Evolutionary conservation across 2,113 vertebrate genomes (phyloP).

Genomic region (Pelodiscus sinensis): DNA sequence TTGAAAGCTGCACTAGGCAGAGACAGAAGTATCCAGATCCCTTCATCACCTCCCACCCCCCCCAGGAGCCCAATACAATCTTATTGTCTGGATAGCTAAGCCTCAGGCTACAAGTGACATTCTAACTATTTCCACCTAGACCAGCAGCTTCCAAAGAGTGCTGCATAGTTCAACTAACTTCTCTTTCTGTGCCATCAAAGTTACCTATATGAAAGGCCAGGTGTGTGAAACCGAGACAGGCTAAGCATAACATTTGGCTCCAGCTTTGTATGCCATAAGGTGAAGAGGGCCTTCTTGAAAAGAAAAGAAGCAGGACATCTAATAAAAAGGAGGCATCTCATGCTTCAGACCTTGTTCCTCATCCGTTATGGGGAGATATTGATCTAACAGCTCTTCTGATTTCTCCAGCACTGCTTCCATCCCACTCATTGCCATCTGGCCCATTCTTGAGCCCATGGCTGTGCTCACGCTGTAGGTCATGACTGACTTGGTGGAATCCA

Average conservation of each 20-base stretch:
- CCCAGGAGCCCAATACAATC: not conserved
- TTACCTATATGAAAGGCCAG: not conserved
- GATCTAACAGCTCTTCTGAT: conserved; percentile 51
- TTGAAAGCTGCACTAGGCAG: too few relatives aligned
- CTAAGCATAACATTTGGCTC: not conserved
- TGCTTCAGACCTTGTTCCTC: conserved; percentile 77
- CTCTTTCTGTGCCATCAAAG: too few relatives aligned
- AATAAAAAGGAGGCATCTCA: not conserved
- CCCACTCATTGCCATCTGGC: conserved; percentile 80
- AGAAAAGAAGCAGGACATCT: not conserved
- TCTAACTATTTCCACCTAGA: not conserved
- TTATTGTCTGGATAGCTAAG: not conserved
- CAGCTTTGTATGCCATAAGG: not conserved
- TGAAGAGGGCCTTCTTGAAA: not conserved
- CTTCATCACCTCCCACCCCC: not conserved
- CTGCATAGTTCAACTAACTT: not conserved
- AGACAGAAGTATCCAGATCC: too few relatives aligned
- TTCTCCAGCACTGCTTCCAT: conserved; percentile 77
- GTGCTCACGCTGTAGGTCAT: conserved; percentile 73
- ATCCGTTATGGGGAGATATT: conserved; percentile 80
- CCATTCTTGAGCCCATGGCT: conserved; percentile 69
- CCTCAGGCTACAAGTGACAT: not conserved
- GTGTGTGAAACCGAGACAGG: not conserved
- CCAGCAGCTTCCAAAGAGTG: rapidly evolving
- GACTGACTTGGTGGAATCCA: conserved; percentile 76